These are phyloP conservation scores for Hemitrygon akajei DNA, from an alignment of 2,797 vertebrate species.

Conservation along the genomic window DNA sequence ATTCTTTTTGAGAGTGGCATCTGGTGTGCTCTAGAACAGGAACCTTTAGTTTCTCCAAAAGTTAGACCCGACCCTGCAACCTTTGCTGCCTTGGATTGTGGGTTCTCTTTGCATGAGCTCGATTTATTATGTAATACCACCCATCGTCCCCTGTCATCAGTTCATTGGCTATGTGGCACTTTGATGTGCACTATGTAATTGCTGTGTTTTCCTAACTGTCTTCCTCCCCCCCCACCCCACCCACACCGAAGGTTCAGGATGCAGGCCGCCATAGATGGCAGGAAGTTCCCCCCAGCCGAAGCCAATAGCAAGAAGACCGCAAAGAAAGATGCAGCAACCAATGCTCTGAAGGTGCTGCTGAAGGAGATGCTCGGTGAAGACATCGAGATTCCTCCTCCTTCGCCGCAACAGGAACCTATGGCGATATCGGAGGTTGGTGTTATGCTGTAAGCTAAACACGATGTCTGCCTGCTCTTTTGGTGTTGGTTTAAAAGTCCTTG, in stretches of 20 bases:
- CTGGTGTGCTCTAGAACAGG: not conserved
- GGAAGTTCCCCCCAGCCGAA: slow-evolving; percentile 77
- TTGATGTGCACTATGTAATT: not conserved
- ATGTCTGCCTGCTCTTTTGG: slow-evolving; percentile 41
- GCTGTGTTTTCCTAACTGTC: not conserved
- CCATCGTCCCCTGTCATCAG: too few species aligned
- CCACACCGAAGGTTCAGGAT: slow-evolving; percentile 76
- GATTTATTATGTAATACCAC: too few species aligned
- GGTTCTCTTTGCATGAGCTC: not conserved
- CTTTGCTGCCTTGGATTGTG: not conserved
- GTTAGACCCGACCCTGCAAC: too few species aligned
- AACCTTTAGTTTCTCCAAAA: not conserved
- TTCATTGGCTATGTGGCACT: not conserved
- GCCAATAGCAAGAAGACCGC: slow-evolving; percentile 90
- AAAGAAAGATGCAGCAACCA: slow-evolving; percentile 84
- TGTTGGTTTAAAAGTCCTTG: not conserved
- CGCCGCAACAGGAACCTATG: not conserved
- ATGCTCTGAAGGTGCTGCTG: slow-evolving; percentile 72
- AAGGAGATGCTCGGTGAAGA: slow-evolving; percentile 60
- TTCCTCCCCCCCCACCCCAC: not conserved
- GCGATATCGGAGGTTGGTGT: not conserved
- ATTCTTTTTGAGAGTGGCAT: not conserved
- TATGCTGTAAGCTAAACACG: not conserved
- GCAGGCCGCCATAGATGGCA: slow-evolving; percentile 82
- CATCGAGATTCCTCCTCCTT: slow-evolving; percentile 31